Percentiles rank a stretch among this genome's conserved stretches.
phyloP scores from a whole-genome alignment of 1,140 invertebrate species.

The Drosophila novamexicana region DNA sequence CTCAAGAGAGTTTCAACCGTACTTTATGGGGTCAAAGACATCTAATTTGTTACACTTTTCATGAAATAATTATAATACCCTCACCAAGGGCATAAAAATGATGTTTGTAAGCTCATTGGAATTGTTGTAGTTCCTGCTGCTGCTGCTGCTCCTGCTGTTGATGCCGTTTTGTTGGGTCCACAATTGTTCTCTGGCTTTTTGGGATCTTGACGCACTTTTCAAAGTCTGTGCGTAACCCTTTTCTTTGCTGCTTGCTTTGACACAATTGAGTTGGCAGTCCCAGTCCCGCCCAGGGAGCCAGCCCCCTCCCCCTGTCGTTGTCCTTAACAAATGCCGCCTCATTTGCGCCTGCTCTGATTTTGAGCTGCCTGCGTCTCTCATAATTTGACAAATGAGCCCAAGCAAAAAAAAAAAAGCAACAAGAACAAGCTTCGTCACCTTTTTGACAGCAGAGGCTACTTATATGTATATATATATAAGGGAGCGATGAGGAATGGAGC shows the following conservation, averaged over 20 bases:
- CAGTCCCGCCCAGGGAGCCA: background rate
- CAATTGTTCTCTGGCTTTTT: conserved; percentile 43
- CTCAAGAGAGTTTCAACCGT: too few relatives aligned
- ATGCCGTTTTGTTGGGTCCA: conserved; percentile 2
- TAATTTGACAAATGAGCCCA: conserved; percentile 74
- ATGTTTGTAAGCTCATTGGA: conserved; percentile 1
- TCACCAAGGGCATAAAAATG: background rate
- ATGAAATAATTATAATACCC: too few relatives aligned
- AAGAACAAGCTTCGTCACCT: conserved; percentile 68
- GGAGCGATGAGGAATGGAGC: background rate
- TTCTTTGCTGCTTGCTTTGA: conserved; percentile 13
- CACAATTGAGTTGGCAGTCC: conserved; percentile 57
- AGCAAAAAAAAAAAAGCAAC: background rate
- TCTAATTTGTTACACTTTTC: too few relatives aligned
- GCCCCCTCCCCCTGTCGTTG: background rate
- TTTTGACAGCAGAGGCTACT: conserved; percentile 58
- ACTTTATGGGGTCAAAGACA: too few relatives aligned
- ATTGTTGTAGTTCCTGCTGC: conserved; percentile 7
- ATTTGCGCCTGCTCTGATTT: conserved; percentile 77
- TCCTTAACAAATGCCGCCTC: conserved; percentile 71
- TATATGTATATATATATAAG: conserved; percentile 2
- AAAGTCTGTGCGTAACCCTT: conserved; percentile 21
- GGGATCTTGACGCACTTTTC: conserved; percentile 42
- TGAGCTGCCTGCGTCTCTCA: conserved; percentile 43
- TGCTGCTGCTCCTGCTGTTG: conserved; percentile 11